Conservation (phyloP, 2,113 vertebrate species). For the Sorex araneus region DNA sequence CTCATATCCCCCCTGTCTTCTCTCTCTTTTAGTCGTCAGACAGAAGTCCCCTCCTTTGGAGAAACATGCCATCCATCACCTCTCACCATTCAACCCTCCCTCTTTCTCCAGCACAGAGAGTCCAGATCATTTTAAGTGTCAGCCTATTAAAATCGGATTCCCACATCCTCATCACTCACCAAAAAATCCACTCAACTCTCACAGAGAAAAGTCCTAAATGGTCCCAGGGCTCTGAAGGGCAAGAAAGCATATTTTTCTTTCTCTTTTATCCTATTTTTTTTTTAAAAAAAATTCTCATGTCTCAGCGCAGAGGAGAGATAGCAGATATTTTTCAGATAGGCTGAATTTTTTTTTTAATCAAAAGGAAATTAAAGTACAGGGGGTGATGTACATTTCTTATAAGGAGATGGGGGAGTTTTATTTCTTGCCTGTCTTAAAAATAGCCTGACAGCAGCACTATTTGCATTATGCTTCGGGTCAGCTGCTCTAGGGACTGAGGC, state of each 20-base stretch:
- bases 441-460: constrained; percentile 82
- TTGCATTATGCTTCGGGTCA: constrained; percentile 68
- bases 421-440: constrained; percentile 85
- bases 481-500: constrained; percentile 45
- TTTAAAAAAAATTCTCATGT: constrained; percentile 73
- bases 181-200: neutral
- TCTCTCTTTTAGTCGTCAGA: neutral
- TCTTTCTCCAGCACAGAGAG: neutral
- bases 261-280: constrained; percentile 80
- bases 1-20: neutral
- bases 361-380: constrained; percentile 89
- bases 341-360: constrained; percentile 89
- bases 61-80: neutral
- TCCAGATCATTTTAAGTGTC: neutral
- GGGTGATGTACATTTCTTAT: constrained; percentile 87
- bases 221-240: constrained; percentile 31
- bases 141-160: neutral
- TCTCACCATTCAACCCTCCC: neutral
- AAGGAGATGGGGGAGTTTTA: constrained; percentile 81
- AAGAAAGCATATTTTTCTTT: constrained; percentile 78
- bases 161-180: neutral
- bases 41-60: neutral
- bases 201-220: neutral
- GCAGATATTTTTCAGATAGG: constrained; percentile 84
- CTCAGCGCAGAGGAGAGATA: constrained; percentile 76